Evolutionary conservation across 2,113 vertebrate genomes (phyloP), one percentile per base, ranked within the genome.

Genomic region (Emydura subglobosa): DNA sequence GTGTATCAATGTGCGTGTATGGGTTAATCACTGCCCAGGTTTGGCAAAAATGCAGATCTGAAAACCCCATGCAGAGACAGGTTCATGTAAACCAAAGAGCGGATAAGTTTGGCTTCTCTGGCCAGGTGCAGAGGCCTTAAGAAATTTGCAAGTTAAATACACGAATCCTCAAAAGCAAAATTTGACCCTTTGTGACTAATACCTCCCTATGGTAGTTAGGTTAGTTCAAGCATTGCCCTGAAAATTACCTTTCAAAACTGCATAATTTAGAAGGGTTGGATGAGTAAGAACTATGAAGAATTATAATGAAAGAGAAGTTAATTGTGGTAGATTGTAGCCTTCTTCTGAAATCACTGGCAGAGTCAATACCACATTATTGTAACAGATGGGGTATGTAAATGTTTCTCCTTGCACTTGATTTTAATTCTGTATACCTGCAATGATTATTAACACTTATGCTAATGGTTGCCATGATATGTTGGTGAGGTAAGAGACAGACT

Each of bases 401-500:
- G 88, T 82, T 59, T 80, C 57, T 93, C 89, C 31, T 92, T 93
- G 31, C 53, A 85, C 21, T 82, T 78, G 59, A 27, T 54, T 93
- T 92, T 88, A 88, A 89, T 90, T 94, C 91, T 95, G 79, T 74
- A 25, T 89, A 87, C 89, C 81, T 92, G 87, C 85, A 39, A 84
- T 12, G 4, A 53, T 91, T 79, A 89, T 78, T 89, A 92, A 91
- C 79, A 91, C 65, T 91, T 95, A 39, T 51, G 90, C 68, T 92
- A 76, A 92, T 76, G 93, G 54, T 94, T 91, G 94, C 76, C 93
- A 86, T 89, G 93, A 61, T 10, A 78, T 80, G 87, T 44, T 87
- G 94, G 49, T 97, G 97, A 96, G 92, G 84, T 95, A 98, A 97
- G 89, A 98, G 98, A 99, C 98, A 91, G 98, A 98, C 98, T 98